phyloP scores from a whole-genome alignment of 2,888 invertebrate species.

The Plagiodera versicolora region DNA sequence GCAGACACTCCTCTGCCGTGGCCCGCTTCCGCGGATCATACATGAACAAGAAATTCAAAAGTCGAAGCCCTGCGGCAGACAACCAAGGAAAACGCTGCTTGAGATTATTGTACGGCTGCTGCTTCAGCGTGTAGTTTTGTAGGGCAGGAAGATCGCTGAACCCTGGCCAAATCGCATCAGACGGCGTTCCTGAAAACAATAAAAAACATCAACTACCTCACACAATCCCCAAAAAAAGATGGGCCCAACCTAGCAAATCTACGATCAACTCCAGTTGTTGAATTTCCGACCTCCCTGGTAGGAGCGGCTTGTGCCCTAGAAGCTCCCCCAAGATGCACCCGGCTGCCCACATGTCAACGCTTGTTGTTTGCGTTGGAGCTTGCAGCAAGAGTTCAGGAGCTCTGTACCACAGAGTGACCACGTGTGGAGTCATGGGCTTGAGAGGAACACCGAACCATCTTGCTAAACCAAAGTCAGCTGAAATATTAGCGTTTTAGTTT shows the following conservation, averaged over 20 bases:
- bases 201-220: too few relatives aligned
- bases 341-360: constrained; percentile 98
- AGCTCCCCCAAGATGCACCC: constrained; percentile 90
- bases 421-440: constrained; percentile 91
- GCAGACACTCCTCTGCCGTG: constrained; percentile 91
- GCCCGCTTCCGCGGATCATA: constrained; percentile 95
- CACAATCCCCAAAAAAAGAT: too few relatives aligned
- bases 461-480: constrained; percentile 96
- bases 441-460: constrained; percentile 86
- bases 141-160: constrained; percentile 84
- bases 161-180: constrained; percentile 95
- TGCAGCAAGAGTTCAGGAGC: constrained; percentile 92
- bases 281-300: constrained; percentile 92
- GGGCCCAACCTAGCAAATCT: constrained; percentile 81
- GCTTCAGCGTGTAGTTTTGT: constrained; percentile 86
- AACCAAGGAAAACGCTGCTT: constrained; percentile 92
- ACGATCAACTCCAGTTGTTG: constrained; percentile 92
- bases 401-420: constrained; percentile 96
- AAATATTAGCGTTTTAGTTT: too few relatives aligned
- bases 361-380: constrained; percentile 89
- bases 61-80: constrained; percentile 82
- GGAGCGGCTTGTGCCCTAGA: constrained; percentile 82
- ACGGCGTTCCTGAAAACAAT: constrained; percentile 60
- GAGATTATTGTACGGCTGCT: constrained; percentile 93
- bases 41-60: constrained; percentile 95